Base-by-base conservation (phyloP, 2,888 invertebrate species). In the Saturnia japonica region DNA sequence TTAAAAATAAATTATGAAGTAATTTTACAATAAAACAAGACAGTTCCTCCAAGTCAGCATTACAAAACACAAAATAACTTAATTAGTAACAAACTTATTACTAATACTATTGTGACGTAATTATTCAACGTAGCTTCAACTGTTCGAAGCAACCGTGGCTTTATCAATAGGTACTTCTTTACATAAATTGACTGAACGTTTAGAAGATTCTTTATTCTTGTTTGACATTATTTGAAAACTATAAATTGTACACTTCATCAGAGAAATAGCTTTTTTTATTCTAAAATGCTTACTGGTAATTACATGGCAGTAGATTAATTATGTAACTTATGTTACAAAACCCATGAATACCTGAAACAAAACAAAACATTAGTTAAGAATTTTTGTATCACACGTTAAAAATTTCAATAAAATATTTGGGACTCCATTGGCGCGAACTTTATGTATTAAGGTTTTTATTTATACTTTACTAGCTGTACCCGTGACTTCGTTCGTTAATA, bases 331-430 rank as follows among this genome's bases (percentile, higher is more conserved):
- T 11, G 25, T 28, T 28, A 28, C 12, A 60, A 28, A 28, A 60
- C 25, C 25, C 25, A n/a, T 28, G 4, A 60, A 28, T 60, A 60
- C 57, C 57, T 60, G 57, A 60, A 60, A 60, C 28, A 60, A 60
- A 25, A 60, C 9, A 60, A 28, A 28, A 60, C 12, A 60, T 14
- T 16, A 3, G 28, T 14, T 2, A 28, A 60, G 14, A 8, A 28
- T 28, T 14, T 28, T 14, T 60, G 6, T 34, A 34, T 34, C 34
- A 34, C 34, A 34, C 34, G 34, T 34, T n/a, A 34, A 34, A 34
- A 34, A 34, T 34, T 6, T 34, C 2, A 2, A 34, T 34, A 34
- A 34, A 34, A 34, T 34, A 34, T 34, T 34, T 34, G 6, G 2
- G 34, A 34, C 34, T 34, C 34, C 2, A 34, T 34, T 34, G 34